Percentiles rank a stretch among this genome's conserved stretches.
These are phyloP conservation scores for Oncorhynchus keta DNA, from an alignment of 2,113 vertebrate species.

Conservation along the genomic window DNA sequence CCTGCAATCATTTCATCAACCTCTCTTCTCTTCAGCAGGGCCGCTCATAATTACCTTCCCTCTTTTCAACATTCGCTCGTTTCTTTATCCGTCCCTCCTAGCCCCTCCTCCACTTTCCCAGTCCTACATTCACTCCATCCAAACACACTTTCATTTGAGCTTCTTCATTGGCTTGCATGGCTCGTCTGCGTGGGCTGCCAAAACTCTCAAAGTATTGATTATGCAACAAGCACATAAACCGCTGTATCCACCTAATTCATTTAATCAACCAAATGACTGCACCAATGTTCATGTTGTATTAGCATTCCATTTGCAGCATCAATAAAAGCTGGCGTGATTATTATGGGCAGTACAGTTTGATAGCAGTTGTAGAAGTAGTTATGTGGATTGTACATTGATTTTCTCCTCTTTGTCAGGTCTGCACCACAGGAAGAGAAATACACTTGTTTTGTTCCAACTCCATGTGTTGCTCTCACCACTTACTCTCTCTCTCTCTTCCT, in stretches of 20 bases:
- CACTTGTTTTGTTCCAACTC: neutral
- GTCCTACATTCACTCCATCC: conserved; percentile 29
- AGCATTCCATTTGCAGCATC: conserved; percentile 14
- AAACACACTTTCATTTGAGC: conserved; percentile 30
- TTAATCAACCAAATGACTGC: conserved; percentile 21
- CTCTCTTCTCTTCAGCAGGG: conserved; percentile 52
- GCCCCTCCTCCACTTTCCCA: conserved; percentile 3
- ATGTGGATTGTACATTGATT: conserved; percentile 2
- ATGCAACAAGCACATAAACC: conserved; percentile 27
- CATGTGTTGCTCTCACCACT: neutral
- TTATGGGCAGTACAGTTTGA: neutral
- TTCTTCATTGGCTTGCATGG: conserved; percentile 21
- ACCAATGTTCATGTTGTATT: neutral
- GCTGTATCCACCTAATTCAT: conserved; percentile 34
- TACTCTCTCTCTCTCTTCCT: neutral
- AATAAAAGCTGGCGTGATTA: neutral
- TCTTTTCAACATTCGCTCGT: conserved; percentile 31
- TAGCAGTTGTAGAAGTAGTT: neutral
- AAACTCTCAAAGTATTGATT: conserved; percentile 37
- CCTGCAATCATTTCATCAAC: conserved; percentile 69
- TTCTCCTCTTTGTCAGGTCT: neutral
- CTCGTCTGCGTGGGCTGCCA: conserved; percentile 29
- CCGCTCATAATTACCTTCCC: conserved; percentile 61
- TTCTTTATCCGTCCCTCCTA: conserved; percentile 29
- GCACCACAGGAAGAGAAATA: neutral